phyloP scores from a whole-genome alignment of 2,888 invertebrate genomes.

The Scaptomyza cyrtandrae region DNA sequence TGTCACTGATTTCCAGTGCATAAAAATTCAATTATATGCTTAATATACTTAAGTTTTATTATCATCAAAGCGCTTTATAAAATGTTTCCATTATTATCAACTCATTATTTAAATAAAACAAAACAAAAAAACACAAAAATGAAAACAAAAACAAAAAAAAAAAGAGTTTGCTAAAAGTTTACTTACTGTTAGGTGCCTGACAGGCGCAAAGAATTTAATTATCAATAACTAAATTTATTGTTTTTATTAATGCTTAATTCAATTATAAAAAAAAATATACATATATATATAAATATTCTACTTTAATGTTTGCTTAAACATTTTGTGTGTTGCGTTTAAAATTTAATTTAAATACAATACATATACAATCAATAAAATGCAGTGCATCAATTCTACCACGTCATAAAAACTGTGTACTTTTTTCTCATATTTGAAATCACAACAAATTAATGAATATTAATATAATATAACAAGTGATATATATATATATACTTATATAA shows the following conservation, averaged over 20 bases:
- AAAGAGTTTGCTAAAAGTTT: conserved; percentile 64
- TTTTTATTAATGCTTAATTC: conserved; percentile 72
- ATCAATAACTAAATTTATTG: conserved; percentile 73
- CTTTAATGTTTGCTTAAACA: conserved; percentile 72
- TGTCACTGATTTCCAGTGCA: conserved; percentile 29
- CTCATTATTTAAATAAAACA: conserved; percentile 61
- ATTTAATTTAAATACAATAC: conserved; percentile 72
- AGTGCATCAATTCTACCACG: conserved; percentile 67
- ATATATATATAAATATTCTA: conserved; percentile 46
- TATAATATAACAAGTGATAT: conserved; percentile 62
- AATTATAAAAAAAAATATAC: conserved; percentile 55
- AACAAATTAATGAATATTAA: conserved; percentile 22
- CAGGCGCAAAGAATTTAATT: conserved; percentile 63
- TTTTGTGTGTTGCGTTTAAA: conserved; percentile 75
- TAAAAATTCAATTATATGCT: conserved; percentile 34
- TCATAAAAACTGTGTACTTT: conserved; percentile 55
- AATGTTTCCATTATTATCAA: conserved; percentile 69
- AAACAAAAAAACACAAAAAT: conserved; percentile 17
- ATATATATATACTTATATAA: conserved; percentile 53
- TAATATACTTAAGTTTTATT: conserved; percentile 36
- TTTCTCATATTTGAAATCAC: background rate
- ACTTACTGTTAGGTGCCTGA: conserved; percentile 60
- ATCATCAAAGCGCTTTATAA: conserved; percentile 68
- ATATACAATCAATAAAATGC: conserved; percentile 55
- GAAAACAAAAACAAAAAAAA: conserved; percentile 12